Base-by-base conservation (phyloP, 2,797 vertebrate species). In the Oophaga sylvatica region DNA sequence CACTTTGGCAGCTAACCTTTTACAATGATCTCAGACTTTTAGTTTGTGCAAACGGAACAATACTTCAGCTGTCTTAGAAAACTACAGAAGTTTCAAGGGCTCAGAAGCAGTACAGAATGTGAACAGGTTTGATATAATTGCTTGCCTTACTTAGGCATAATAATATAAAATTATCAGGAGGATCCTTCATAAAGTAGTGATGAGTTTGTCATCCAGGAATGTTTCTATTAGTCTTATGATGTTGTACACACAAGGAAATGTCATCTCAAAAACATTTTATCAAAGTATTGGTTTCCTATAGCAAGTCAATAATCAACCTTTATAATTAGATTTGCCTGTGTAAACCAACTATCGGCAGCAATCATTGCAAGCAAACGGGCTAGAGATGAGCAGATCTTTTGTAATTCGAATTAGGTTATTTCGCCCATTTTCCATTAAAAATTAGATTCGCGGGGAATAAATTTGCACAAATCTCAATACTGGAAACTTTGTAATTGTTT, bases 1-100 rank as follows among this genome's bases (percentile, higher is more conserved):
- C 57, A 82, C 68, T 81, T 71, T 89, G 88, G 79, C 88, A 89
- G 80, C 53, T 89, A 83, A 89, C 88, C 88, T 89, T 89, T 89
- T 89, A 62, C 84, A 83, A n/a, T 75, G 83, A 85, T 84, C 77
- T 29, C 53, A 79, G 88, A 79, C 80, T 86, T 84, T 78, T 85
- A 85, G 68, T 89, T 86, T 79, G 79, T 82, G 80, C 88, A 89
- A 89, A 89, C 86, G 62, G 76, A 86, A 80, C 83, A 79, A 83
- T 89, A 62, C 86, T 70, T 86, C 84, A 86, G 20, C 16, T 59
- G 29, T 20, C 70, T 81, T 48, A 11, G 56, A 87, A 86, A 71
- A 87, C 79, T 76, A 76, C 68, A 60, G 45, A 67, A 41, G 60
- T 59, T 82, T 83, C 9, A 63, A 73, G 65, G 56, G 67, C 35